Conservation (phyloP, 2,888 invertebrate species). For the Leptothorax acervorum region DNA sequence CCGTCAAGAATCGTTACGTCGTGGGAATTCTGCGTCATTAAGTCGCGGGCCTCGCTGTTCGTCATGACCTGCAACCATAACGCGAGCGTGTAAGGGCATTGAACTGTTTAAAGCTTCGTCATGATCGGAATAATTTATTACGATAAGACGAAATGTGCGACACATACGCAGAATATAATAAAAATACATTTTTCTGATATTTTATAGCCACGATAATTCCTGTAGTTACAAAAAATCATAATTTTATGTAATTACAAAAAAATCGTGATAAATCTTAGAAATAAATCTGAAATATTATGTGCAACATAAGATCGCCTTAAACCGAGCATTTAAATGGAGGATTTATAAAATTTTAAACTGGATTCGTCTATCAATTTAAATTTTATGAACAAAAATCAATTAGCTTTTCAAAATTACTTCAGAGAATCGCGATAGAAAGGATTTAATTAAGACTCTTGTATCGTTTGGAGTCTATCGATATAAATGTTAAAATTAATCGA, state of each 20-base stretch:
- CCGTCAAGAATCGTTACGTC: conserved; percentile 83
- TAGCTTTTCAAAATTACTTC: not conserved
- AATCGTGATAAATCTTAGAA: not conserved
- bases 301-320: not conserved
- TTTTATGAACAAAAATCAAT: conserved; percentile 4
- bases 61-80: conserved; percentile 80
- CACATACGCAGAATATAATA: not conserved
- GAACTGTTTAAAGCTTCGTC: conserved; percentile 46
- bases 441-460: conserved; percentile 26
- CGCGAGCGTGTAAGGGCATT: conserved; percentile 7
- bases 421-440: not conserved
- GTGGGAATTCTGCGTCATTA: conserved; percentile 84
- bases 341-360: conserved; percentile 1
- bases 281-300: not conserved
- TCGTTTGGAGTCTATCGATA: not conserved
- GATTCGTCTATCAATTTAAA: not conserved
- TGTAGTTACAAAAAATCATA: conserved; percentile 1
- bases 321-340: not conserved
- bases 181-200: not conserved
- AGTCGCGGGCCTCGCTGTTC: conserved; percentile 84
- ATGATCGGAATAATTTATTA: conserved; percentile 32
- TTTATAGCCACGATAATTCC: not conserved
- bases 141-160: not conserved
- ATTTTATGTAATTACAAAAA: not conserved
- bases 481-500: conserved; percentile 13